Conservation (phyloP, 1,140 invertebrate species). For the Bombus soroeensis region DNA sequence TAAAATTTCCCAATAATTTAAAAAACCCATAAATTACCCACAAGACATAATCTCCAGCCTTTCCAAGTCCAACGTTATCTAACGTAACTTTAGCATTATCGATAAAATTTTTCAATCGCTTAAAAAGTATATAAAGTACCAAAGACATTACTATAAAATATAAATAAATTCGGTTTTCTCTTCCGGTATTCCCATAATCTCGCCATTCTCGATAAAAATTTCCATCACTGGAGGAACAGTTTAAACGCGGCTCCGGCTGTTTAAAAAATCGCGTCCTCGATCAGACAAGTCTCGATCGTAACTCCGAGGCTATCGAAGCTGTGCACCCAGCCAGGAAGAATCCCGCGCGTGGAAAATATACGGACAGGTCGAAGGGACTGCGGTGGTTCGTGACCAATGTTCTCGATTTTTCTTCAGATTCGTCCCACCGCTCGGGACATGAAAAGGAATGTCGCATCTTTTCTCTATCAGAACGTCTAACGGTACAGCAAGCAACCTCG, state of each 20-base stretch:
- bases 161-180: not conserved
- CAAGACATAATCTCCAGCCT: too few species aligned
- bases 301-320: not conserved
- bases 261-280: not conserved
- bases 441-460: constrained; percentile 56
- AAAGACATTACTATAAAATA: not conserved
- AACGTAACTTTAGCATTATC: too few species aligned
- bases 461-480: constrained; percentile 64
- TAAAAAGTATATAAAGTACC: not conserved
- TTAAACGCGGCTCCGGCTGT: not conserved
- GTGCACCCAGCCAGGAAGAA: constrained; percentile 1
- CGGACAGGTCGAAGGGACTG: constrained; percentile 14
- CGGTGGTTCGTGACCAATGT: constrained; percentile 38
- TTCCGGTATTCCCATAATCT: not conserved
- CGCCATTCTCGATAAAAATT: not conserved
- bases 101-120: too few species aligned
- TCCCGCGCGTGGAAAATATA: constrained; percentile 13
- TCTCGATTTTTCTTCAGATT: constrained; percentile 53
- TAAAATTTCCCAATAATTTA: too few species aligned
- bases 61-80: too few species aligned
- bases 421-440: constrained; percentile 35
- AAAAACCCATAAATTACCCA: not conserved
- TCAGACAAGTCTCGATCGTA: not conserved
- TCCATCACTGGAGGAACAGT: not conserved
- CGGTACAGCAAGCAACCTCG: constrained; percentile 56